Conservation (phyloP, 2,888 invertebrate species). For the Netelia fuscicornis region DNA sequence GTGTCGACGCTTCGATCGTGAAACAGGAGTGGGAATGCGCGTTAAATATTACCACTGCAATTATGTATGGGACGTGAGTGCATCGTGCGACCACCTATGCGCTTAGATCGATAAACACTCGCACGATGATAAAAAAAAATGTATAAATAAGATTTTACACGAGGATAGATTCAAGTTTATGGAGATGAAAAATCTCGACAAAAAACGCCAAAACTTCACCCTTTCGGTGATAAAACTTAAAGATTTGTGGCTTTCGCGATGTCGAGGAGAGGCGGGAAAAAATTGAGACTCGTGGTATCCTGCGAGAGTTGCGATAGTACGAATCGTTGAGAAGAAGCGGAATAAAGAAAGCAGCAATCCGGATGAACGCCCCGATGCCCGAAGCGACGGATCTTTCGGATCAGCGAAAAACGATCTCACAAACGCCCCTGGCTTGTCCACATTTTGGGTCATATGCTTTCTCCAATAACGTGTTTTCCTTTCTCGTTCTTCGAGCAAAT, state of each 20-base stretch:
- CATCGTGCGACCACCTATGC: no score
- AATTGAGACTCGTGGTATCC: neutral
- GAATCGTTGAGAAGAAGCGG: neutral
- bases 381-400: constrained; percentile 35
- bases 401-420: constrained; percentile 44
- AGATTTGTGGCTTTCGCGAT: constrained; percentile 6
- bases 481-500: neutral
- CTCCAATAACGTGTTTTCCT: neutral
- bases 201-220: neutral
- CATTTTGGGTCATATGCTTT: neutral
- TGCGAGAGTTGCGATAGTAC: neutral
- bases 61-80: neutral
- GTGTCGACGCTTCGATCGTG: constrained; percentile 35
- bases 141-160: neutral
- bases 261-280: neutral
- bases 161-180: neutral
- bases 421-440: constrained; percentile 6
- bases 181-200: neutral
- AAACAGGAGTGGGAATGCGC: constrained; percentile 26
- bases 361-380: neutral
- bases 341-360: constrained; percentile 30
- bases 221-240: neutral
- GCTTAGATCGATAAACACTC: no score
- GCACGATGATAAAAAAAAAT: no score
- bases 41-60: constrained; percentile 42